phyloP scores from a whole-genome alignment of 2,113 vertebrate genomes.

The Chaetura pelagica region DNA sequence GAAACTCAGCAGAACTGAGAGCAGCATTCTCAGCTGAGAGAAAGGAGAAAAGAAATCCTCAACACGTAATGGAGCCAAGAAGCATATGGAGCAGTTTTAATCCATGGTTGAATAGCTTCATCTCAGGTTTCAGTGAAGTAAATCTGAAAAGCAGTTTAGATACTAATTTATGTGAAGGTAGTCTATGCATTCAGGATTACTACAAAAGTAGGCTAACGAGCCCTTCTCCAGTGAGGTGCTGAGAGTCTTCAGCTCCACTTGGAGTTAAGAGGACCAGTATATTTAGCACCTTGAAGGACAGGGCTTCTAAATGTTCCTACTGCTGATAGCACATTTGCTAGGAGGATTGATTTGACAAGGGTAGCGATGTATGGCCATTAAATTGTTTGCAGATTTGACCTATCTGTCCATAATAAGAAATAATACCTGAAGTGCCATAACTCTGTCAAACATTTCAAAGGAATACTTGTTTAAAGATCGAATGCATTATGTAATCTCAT shows the following conservation, averaged over 20 bases:
- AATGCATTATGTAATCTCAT: slow-evolving; percentile 66
- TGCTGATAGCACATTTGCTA: slow-evolving; percentile 21
- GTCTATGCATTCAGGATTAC: background rate
- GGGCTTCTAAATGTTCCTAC: slow-evolving; percentile 37
- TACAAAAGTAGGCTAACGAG: background rate
- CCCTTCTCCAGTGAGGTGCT: slow-evolving; percentile 20
- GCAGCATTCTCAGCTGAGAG: slow-evolving; percentile 45
- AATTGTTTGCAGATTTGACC: slow-evolving; percentile 76
- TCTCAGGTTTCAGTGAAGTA: slow-evolving; percentile 51
- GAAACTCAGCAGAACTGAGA: slow-evolving; percentile 1
- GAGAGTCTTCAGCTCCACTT: slow-evolving; percentile 32
- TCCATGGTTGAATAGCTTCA: background rate
- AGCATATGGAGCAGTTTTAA: slow-evolving; percentile 35
- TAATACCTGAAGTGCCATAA: slow-evolving; percentile 66
- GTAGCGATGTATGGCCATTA: slow-evolving; percentile 58
- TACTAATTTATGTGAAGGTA: background rate
- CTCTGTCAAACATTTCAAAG: slow-evolving; percentile 69
- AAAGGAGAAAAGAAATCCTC: slow-evolving; percentile 9
- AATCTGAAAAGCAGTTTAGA: slow-evolving; percentile 6
- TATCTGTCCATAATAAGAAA: slow-evolving; percentile 64
- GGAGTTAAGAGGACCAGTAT: background rate
- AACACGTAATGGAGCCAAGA: slow-evolving; percentile 21
- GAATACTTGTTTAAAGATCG: slow-evolving; percentile 64
- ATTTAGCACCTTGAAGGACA: slow-evolving; percentile 57
- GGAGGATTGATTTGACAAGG: slow-evolving; percentile 57